These are phyloP conservation scores for Eublepharis macularius DNA, from an alignment of 2,113 vertebrate species.

Conservation along the genomic window DNA sequence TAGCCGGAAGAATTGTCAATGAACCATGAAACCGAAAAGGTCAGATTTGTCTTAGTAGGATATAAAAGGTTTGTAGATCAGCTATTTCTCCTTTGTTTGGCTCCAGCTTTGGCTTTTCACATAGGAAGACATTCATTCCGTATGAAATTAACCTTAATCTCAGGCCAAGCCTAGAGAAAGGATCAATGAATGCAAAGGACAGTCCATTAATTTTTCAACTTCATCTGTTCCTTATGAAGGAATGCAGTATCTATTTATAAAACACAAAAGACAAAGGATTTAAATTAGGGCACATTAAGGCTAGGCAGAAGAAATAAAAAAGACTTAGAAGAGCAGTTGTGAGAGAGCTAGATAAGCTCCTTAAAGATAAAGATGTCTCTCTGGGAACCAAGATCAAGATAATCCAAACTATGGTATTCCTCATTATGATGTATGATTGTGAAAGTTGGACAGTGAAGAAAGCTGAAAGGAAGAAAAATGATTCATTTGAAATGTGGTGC, in stretches of 20 bases:
- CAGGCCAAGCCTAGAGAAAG: not conserved
- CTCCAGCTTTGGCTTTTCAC: constrained; percentile 4
- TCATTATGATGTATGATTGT: too few relatives aligned
- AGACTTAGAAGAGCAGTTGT: too few relatives aligned
- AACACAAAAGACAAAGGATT: constrained; percentile 3
- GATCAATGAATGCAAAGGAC: constrained; percentile 23
- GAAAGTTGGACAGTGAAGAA: too few relatives aligned
- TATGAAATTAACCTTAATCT: not conserved
- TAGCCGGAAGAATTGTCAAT: not conserved
- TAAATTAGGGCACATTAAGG: not conserved
- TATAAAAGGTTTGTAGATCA: not conserved
- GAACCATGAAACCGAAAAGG: constrained; percentile 12
- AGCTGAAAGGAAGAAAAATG: too few relatives aligned
- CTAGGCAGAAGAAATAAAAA: too few relatives aligned
- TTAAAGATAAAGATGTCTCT: too few relatives aligned
- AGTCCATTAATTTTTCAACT: constrained; percentile 31
- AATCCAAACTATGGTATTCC: too few relatives aligned
- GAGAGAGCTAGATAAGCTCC: too few relatives aligned
- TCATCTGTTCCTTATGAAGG: constrained; percentile 18
- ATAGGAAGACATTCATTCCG: not conserved
- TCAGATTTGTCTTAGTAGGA: constrained; percentile 20
- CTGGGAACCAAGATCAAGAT: too few relatives aligned
- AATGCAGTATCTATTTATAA: constrained; percentile 7
- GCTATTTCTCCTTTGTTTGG: constrained; percentile 1
- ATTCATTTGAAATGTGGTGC: too few relatives aligned